phyloP scores from a whole-genome alignment of 2,113 vertebrate genomes.

The Aldabrachelys gigantea region DNA sequence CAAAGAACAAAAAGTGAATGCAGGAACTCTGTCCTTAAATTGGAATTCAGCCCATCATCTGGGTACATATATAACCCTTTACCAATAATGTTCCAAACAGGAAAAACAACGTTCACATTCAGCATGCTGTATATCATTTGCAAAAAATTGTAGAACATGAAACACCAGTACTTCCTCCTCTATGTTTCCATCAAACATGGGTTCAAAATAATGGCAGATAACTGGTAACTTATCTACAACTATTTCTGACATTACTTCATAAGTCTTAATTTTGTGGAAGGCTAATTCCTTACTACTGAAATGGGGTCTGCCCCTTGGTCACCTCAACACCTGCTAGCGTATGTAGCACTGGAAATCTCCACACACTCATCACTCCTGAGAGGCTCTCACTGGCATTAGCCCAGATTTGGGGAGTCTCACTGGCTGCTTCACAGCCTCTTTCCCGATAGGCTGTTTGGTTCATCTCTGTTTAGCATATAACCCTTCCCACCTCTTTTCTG shows the following conservation, averaged over 20 bases:
- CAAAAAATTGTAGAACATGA: not conserved
- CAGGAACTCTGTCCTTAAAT: not conserved
- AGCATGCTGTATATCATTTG: not conserved
- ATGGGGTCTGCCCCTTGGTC: not conserved
- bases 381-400: not conserved
- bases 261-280: conserved; percentile 22
- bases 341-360: not conserved
- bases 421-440: not conserved
- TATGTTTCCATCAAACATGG: not conserved
- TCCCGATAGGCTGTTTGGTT: not conserved
- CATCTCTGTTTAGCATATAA: not conserved
- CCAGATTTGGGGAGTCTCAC: not conserved
- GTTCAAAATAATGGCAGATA: not conserved
- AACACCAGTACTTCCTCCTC: not conserved
- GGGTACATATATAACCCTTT: conserved; percentile 23
- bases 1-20: conserved; percentile 30
- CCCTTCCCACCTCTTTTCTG: not conserved
- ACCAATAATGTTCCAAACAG: conserved; percentile 68
- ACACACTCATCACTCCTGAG: not conserved
- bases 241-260: not conserved
- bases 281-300: not conserved
- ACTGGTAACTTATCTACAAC: not conserved
- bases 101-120: conserved; percentile 31
- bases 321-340: not conserved
- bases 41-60: conserved; percentile 39